Percentiles rank a stretch among this genome's conserved stretches.
phyloP scores from a whole-genome alignment of 2,113 vertebrate species.

The Excalfactoria chinensis region DNA sequence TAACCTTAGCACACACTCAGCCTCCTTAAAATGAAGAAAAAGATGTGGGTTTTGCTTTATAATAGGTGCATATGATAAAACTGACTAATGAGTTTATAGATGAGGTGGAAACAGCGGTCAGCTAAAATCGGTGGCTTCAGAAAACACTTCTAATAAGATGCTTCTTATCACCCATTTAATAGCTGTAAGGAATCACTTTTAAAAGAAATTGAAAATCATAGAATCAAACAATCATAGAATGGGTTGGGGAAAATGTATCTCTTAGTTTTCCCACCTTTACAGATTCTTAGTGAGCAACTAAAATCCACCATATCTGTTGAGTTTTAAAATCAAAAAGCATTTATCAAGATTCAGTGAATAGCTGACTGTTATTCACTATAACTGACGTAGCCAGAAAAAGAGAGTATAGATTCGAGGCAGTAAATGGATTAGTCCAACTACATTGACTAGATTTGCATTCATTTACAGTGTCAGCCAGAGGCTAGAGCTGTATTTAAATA shows the following conservation, averaged over 20 bases:
- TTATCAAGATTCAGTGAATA: background rate
- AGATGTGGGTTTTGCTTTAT: background rate
- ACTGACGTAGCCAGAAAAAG: constrained; percentile 14
- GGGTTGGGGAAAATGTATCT: background rate
- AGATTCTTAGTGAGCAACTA: background rate
- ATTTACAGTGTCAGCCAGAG: constrained; percentile 39
- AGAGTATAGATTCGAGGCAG: background rate
- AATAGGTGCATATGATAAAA: background rate
- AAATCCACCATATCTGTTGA: background rate
- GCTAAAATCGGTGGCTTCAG: background rate
- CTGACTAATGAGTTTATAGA: background rate
- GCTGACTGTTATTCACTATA: constrained; percentile 4
- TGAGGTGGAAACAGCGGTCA: background rate
- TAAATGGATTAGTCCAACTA: constrained; percentile 41
- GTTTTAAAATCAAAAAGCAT: background rate
- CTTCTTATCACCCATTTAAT: background rate
- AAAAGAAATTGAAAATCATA: background rate
- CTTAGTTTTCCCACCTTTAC: background rate
- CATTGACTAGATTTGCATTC: constrained; percentile 36
- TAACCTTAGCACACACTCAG: background rate
- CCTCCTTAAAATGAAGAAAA: background rate
- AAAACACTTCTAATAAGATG: background rate
- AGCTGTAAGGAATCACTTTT: background rate
- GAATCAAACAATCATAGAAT: no score
- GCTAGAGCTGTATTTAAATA: constrained; percentile 36